Evolutionary conservation across 2,113 vertebrate species (phyloP).

Genomic region (Seriola dumerili): DNA sequence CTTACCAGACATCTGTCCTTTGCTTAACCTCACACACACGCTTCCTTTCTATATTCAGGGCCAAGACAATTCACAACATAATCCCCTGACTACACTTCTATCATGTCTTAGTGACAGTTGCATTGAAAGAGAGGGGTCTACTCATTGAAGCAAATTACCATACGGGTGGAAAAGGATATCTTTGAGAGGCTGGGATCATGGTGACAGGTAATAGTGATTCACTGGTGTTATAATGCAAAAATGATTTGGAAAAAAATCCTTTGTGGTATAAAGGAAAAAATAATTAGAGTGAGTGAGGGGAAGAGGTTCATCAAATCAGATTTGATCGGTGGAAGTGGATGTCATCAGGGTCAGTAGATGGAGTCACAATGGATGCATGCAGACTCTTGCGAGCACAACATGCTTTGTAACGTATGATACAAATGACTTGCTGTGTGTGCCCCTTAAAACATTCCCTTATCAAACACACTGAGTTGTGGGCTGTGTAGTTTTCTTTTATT

Average conservation of each 20-base stretch:
- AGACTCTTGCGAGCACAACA: neutral
- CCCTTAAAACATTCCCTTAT: conserved; percentile 5
- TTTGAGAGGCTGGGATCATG: neutral
- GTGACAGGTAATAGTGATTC: conserved; percentile 22
- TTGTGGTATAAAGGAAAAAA: conserved; percentile 4
- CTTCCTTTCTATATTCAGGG: conserved; percentile 3
- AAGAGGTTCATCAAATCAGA: conserved; percentile 47
- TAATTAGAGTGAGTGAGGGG: conserved; percentile 20
- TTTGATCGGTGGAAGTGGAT: conserved; percentile 8
- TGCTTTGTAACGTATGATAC: neutral
- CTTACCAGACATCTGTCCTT: conserved; percentile 52
- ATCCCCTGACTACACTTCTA: conserved; percentile 44
- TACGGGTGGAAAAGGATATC: neutral
- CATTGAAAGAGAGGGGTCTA: conserved; percentile 3
- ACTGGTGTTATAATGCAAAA: conserved; percentile 30
- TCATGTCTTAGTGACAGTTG: conserved; percentile 10
- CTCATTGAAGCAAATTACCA: conserved; percentile 25
- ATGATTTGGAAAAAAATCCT: conserved; percentile 8
- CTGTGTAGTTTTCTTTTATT: neutral
- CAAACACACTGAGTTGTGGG: neutral
- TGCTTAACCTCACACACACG: conserved; percentile 48
- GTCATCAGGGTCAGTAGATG: conserved; percentile 14
- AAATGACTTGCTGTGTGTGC: neutral
- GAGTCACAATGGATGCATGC: neutral
- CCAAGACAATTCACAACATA: conserved; percentile 22